These are phyloP conservation scores for Dascyllus trimaculatus DNA, from an alignment of 2,113 vertebrate genomes.

Conservation along the genomic window DNA sequence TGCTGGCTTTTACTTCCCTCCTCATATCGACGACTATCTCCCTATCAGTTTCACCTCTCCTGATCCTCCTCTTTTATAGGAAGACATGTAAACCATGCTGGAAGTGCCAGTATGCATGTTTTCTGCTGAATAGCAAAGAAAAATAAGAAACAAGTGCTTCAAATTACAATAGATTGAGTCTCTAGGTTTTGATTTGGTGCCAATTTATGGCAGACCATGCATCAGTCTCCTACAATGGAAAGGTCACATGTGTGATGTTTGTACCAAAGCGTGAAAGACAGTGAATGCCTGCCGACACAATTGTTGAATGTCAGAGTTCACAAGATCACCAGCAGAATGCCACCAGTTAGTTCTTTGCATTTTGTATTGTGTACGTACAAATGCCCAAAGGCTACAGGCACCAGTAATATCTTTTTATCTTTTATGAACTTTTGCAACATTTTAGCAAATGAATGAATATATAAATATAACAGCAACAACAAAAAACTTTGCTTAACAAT, in stretches of 20 bases:
- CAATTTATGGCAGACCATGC: neutral
- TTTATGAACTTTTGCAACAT: too few species aligned
- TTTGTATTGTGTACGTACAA: neutral
- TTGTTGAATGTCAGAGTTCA: conserved; percentile 63
- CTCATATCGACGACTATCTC: conserved; percentile 23
- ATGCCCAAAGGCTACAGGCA: neutral
- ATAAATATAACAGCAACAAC: too few species aligned
- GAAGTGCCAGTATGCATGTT: neutral
- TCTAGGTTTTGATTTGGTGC: neutral
- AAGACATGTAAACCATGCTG: conserved; percentile 10
- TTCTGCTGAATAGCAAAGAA: neutral
- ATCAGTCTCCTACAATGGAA: neutral
- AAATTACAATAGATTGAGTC: neutral
- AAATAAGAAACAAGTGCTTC: neutral
- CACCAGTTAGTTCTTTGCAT: conserved; percentile 1
- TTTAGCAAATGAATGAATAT: too few species aligned
- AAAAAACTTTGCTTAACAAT: too few species aligned
- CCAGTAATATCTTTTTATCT: too few species aligned
- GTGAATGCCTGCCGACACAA: neutral
- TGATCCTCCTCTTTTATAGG: conserved; percentile 1
- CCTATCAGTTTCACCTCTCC: conserved; percentile 48
- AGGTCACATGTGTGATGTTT: conserved; percentile 50
- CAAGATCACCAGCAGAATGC: conserved; percentile 55
- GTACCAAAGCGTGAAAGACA: conserved; percentile 9
- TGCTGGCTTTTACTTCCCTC: conserved; percentile 26